Conservation (phyloP, 2,113 vertebrate genomes). For the Megalops atlanticus region DNA sequence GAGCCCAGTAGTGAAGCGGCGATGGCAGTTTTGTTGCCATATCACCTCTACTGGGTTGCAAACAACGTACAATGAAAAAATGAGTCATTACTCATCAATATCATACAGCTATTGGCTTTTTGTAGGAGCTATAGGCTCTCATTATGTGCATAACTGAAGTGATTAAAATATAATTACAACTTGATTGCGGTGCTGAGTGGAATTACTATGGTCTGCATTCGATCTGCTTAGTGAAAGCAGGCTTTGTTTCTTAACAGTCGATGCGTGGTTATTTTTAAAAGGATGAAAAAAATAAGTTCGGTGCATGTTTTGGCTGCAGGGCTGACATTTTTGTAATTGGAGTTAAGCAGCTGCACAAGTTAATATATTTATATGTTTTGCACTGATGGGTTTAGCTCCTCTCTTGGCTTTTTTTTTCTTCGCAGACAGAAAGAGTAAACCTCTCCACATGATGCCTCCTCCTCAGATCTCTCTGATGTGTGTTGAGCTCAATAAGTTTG, state of each 20-base stretch:
- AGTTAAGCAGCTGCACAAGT: slow-evolving; percentile 42
- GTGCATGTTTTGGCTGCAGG: slow-evolving; percentile 43
- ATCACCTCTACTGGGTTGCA: slow-evolving; percentile 8
- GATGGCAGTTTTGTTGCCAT: background rate
- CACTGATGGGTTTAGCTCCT: background rate
- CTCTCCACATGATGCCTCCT: background rate
- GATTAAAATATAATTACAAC: slow-evolving; percentile 30
- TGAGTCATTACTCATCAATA: background rate
- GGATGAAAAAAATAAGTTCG: slow-evolving; percentile 11
- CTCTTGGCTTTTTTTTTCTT: background rate
- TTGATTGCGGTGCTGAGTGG: slow-evolving; percentile 30
- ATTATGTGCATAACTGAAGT: slow-evolving; percentile 24
- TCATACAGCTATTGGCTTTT: slow-evolving; percentile 15
- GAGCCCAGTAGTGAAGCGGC: background rate
- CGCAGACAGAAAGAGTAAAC: background rate
- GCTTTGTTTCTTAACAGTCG: slow-evolving; percentile 24
- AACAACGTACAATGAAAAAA: slow-evolving; percentile 8
- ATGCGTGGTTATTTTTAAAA: slow-evolving; percentile 30
- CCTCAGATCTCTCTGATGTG: background rate
- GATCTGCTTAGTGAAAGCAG: slow-evolving; percentile 2
- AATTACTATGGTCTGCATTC: slow-evolving; percentile 21
- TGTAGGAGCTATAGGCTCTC: background rate
- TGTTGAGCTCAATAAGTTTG: background rate
- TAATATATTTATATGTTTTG: slow-evolving; percentile 41
- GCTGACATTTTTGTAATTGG: slow-evolving; percentile 44